A percentile compares a stretch with the other conserved stretches of the same genome.
phyloP scores from a whole-genome alignment of 2,113 vertebrate genomes.

The Tragelaphus strepsiceros region DNA sequence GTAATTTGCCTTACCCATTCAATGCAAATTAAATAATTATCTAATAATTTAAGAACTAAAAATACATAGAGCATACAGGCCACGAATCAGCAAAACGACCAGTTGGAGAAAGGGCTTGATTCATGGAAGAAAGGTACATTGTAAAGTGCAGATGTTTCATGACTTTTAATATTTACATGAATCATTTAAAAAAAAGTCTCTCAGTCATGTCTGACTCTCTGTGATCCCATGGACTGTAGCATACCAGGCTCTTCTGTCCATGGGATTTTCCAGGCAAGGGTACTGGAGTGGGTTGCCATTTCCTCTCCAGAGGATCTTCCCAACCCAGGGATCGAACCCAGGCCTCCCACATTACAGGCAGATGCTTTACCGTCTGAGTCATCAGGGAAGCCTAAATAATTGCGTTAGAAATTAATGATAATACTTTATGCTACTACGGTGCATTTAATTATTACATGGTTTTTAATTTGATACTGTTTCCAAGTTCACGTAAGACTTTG shows the following conservation, averaged over 20 bases:
- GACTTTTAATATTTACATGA: conserved; percentile 17
- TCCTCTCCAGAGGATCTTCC: no score
- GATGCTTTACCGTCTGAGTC: no score
- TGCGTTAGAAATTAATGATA: background rate
- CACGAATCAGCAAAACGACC: conserved; percentile 57
- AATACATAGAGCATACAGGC: conserved; percentile 58
- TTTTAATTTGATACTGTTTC: conserved; percentile 13
- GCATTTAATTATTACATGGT: conserved; percentile 11
- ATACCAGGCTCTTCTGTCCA: no score
- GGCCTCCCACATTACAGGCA: no score
- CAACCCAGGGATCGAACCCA: no score
- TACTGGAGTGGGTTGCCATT: no score
- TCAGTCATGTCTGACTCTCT: no score
- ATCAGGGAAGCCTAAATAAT: background rate
- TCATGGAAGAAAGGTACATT: conserved; percentile 66
- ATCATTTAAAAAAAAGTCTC: background rate
- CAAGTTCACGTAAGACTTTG: background rate
- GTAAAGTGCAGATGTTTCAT: conserved; percentile 9
- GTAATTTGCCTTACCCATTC: conserved; percentile 11
- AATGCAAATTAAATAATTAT: conserved; percentile 59
- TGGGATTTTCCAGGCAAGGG: no score
- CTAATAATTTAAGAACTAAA: conserved; percentile 72
- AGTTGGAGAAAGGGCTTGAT: conserved; percentile 31
- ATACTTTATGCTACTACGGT: background rate
- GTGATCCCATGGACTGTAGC: no score